Evolutionary conservation across 1,140 invertebrate species (phyloP).

Genomic region (Euura lappo): DNA sequence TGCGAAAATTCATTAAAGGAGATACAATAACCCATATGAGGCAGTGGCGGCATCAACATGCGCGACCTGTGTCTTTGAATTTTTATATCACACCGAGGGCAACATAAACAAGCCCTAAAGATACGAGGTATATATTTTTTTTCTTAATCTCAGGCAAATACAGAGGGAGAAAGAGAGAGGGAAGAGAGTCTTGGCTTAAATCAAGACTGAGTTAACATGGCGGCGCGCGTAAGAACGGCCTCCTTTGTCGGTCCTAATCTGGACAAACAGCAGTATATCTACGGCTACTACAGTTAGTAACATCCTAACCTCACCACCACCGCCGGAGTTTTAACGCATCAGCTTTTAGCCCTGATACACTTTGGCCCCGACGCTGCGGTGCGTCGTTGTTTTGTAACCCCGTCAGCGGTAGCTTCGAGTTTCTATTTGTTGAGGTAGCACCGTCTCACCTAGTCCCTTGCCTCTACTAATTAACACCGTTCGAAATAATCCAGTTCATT

Average conservation of each 20-base stretch:
- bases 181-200: conserved; percentile 32
- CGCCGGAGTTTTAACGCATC: background rate
- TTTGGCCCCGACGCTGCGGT: too few relatives aligned
- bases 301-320: background rate
- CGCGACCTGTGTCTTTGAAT: background rate
- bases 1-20: too few relatives aligned
- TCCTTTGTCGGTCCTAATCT: conserved; percentile 53
- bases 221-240: conserved; percentile 33
- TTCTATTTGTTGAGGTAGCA: too few relatives aligned
- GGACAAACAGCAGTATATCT: conserved; percentile 42
- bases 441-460: too few relatives aligned
- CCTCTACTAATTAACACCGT: too few relatives aligned
- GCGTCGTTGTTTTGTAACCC: background rate
- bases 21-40: too few relatives aligned
- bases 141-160: conserved; percentile 52
- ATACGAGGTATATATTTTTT: background rate
- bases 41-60: too few relatives aligned
- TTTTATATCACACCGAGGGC: background rate
- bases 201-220: conserved; percentile 31
- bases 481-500: too few relatives aligned
- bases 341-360: too few relatives aligned
- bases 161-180: conserved; percentile 7
- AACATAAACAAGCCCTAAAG: conserved; percentile 3
- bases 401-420: background rate
- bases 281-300: background rate